Evolutionary conservation across 2,888 invertebrate genomes (phyloP), one percentile per base, ranked within the genome.

Genomic region (Bugula neritina): DNA sequence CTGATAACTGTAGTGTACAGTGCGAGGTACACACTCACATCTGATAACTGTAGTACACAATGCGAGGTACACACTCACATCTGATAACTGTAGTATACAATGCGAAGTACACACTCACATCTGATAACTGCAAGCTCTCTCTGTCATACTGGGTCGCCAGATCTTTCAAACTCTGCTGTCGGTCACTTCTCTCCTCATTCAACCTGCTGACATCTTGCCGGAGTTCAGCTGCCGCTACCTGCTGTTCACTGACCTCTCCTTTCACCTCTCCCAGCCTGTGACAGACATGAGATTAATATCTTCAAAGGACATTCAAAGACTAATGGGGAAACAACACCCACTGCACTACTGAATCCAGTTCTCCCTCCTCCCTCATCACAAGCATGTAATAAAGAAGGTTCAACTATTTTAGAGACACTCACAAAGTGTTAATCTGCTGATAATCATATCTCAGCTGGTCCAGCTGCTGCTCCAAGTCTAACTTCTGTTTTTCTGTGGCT

Each of bases 401-500:
- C n/a, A n/a, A n/a, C n/a, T n/a, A n/a, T n/a, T n/a, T n/a, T n/a
- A n/a, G n/a, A n/a, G n/a, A n/a, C n/a, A 43, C 71, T 1, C 34
- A 69, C 54, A n/a, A 25, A 29, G 21, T 35, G 35, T 72, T 69
- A 25, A 71, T 31, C 43, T 57, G 63, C 5, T 55, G 72, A 25
- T 71, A 35, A 21, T 72, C 72, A 35, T 43, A 43, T 21, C 21
- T 71, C 29, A 72, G 71, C 72, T 54, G 69, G 25, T 72, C 25
- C 17, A 63, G 27, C 31, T 63, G 63, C 27, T 63, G 63, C 34
- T 63, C 63, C 63, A 63, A 27, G 31, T 63, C 63, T 2, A 25
- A 78, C 72, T 78, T 79, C 2, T 79, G 27, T 72, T 78, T 77
- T 58, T 78, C 76, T 25, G 79, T 76, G 72, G 79, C 79, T 13